Base-by-base conservation (phyloP, 2,113 vertebrate species). In the Syngnathus scovelli region DNA sequence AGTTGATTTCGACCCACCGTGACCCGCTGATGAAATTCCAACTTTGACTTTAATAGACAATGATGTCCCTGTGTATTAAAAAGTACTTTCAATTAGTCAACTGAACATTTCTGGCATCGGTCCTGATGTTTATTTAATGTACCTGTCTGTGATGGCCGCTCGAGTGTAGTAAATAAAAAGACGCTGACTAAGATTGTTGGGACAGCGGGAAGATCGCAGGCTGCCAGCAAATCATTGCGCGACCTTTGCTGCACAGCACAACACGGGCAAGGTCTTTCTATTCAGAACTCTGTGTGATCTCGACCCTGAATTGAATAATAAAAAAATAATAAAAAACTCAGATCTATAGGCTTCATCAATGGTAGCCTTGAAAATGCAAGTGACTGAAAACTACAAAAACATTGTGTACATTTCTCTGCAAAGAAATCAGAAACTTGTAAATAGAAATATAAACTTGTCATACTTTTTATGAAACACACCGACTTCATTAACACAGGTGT, bases 91-190 rank as follows among this genome's bases (percentile, higher is more conserved):
- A 21, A 61, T 61, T 21, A 61, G 38, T 21, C n/a, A 39, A 43
- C 9, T n/a, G 55, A 58, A 36, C 55, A 58, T 36, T 27, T 33
- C 27, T 58, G 27, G 27, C 55, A 33, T 37, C 5, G 12, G 27
- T 58, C 55, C 27, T 58, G 59, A 61, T 61, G 59, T 39, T 61
- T 21, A 61, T 61, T 61, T 61, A 39, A 61, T 61, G 21, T n/a
- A 38, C 60, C 11, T 12, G 60, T 43, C 60, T 61, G 11, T 5
- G 60, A 43, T 41, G 38, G 9, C 10, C 60, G 23, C 38, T 60
- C n/a, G n/a, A 61, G 1, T 21, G 60, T 12, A 21, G 38, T 61
- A 41, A 61, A 61, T 43, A 61, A 41, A 61, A 61, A 61, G 18
- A 21, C 1, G 39, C 60, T 43, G 60, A 61, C 60, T 21, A 61